Evolutionary conservation across 1,140 invertebrate species (phyloP), one percentile per base, ranked within the genome.

Genomic region (Trissolcus basalis): DNA sequence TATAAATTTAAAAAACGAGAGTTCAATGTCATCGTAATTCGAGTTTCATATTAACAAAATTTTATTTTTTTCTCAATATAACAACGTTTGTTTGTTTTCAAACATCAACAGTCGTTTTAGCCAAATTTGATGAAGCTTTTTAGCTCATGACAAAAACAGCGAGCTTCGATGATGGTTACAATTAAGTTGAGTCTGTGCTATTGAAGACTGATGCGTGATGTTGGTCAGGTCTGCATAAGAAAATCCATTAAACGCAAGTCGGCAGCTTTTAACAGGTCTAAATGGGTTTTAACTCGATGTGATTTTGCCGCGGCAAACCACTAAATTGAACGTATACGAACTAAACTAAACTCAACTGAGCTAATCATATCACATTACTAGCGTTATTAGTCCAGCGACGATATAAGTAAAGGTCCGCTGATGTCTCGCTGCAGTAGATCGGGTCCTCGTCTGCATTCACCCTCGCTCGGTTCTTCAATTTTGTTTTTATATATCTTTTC

Each of bases 321-420:
- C 83, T 86, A 84, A 87, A 87, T 86, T 87, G 86, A 87, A 87
- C 84, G 82, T 86, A 86, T 86, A 88, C 80, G 85, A 87, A 87
- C 86, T 88, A 87, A 88, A 88, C 87, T 87, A 86, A 88, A 87
- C 85, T 88, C 85, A 87, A 87, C 87, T 87, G 86, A 88, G 83
- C 87, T 88, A 88, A 88, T 88, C 86, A 86, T 88, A 87, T 87
- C 85, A 88, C 85, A 88, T 88, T 88, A 88, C 87, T 84, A 84
- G 83, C 81, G 85, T 87, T 87, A 87, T 88, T 88, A 88, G 86
- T 82, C 82, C 81, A 82, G 83, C 83, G 84, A 86, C 83, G 85
- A 87, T 88, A 87, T 87, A 88, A 88, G 86, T 84, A 82, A 88
- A 87, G 86, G 84, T 81, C 82, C 85, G 83, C 77, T 83, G 85